Evolutionary conservation across 2,797 vertebrate species (phyloP).

Genomic region (Bradypodion pumilum): DNA sequence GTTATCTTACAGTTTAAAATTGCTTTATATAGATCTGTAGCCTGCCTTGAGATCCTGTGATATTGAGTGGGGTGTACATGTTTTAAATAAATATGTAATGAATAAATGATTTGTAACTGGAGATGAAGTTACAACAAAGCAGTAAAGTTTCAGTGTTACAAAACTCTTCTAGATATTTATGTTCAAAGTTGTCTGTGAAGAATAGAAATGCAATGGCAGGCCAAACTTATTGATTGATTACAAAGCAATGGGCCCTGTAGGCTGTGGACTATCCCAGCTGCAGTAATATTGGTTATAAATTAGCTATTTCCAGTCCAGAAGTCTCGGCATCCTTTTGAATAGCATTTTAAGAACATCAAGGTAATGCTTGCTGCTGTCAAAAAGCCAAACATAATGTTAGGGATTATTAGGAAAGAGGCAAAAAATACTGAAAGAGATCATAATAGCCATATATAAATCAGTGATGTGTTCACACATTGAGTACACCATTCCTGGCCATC

Average conservation of each 20-base stretch:
- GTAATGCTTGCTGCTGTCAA: slow-evolving; percentile 27
- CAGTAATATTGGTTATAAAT: not conserved
- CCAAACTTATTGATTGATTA: slow-evolving; percentile 7
- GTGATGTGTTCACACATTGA: not conserved
- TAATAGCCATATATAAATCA: slow-evolving; percentile 32
- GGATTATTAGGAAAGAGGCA: slow-evolving; percentile 25
- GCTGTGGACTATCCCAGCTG: not conserved
- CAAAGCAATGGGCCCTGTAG: not conserved
- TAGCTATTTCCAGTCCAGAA: slow-evolving; percentile 18
- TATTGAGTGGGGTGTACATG: too few relatives aligned
- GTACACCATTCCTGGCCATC: not conserved
- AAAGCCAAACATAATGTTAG: slow-evolving; percentile 24
- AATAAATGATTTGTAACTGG: not conserved
- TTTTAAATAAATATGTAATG: too few relatives aligned
- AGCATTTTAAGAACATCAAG: slow-evolving; percentile 28
- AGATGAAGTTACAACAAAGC: not conserved
- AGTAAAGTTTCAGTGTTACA: not conserved
- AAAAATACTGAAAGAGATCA: slow-evolving; percentile 12
- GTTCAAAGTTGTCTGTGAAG: not conserved
- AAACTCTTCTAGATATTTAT: slow-evolving; percentile 1
- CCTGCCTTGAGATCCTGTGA: too few relatives aligned
- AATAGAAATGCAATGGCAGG: not conserved
- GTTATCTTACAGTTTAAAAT: too few relatives aligned
- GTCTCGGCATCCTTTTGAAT: slow-evolving; percentile 8
- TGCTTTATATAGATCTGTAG: too few relatives aligned